A percentile compares a stretch with the other conserved stretches of the same genome.
Conservation (phyloP, 2,888 invertebrate species). For the Melanotus villosus region DNA sequence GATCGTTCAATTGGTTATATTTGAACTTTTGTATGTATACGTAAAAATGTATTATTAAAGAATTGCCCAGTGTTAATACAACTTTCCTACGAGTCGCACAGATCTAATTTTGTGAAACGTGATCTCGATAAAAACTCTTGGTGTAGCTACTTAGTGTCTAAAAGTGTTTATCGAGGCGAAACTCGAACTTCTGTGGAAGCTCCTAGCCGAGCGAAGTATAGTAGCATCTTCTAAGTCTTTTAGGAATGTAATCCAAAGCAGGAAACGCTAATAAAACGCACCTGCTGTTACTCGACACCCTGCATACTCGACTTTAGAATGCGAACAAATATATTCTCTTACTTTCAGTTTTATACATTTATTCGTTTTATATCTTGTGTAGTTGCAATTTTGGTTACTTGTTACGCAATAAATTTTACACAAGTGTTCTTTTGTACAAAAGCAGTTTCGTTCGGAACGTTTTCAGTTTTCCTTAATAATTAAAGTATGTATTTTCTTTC, state of each 20-base stretch:
- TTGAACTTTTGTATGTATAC: too few relatives aligned
- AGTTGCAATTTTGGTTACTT: slow-evolving; percentile 28
- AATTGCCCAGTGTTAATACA: neutral
- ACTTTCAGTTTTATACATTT: slow-evolving; percentile 36
- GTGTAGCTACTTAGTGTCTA: slow-evolving; percentile 41
- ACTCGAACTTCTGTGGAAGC: slow-evolving; percentile 36
- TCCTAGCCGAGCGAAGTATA: slow-evolving; percentile 29
- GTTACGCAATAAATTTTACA: slow-evolving; percentile 23
- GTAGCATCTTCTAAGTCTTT: slow-evolving; percentile 16
- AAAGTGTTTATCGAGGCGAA: slow-evolving; percentile 42
- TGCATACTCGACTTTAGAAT: slow-evolving; percentile 27
- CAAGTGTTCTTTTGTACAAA: too few relatives aligned
- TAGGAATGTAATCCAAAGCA: slow-evolving; percentile 38
- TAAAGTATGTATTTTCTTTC: too few relatives aligned
- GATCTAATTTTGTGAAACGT: slow-evolving; percentile 42
- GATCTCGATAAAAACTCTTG: slow-evolving; percentile 35
- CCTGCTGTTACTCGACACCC: slow-evolving; percentile 43
- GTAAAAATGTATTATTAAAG: slow-evolving; percentile 13
- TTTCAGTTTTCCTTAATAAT: too few relatives aligned
- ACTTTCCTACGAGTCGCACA: neutral
- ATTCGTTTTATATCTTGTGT: slow-evolving; percentile 31
- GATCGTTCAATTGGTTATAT: too few relatives aligned
- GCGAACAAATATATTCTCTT: slow-evolving; percentile 32
- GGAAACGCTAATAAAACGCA: slow-evolving; percentile 44
- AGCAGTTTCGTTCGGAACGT: slow-evolving; percentile 14